Evolutionary conservation across 2,888 invertebrate species (phyloP), one percentile per base, ranked within the genome.

Genomic region (Harpalus rubripes): DNA sequence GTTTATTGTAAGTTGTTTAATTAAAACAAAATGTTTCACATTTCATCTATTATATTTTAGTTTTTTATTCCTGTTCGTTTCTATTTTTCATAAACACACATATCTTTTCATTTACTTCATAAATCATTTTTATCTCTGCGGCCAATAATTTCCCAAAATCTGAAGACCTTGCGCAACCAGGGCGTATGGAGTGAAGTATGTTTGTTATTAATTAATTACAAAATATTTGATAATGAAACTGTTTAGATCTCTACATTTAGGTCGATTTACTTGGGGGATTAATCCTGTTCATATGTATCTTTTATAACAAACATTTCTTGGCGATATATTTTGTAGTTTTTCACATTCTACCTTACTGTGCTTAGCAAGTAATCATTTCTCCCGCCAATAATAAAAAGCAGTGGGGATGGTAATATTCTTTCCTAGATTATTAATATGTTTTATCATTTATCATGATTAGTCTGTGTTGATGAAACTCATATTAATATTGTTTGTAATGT

Each of bases 1-100:
- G 83, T 83, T 83, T 83, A 74, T 61, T 83, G 83, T 83, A 83
- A 83, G 83, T 82, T 82, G 82, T 83, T 83, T 83, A 83, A 83
- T 83, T 83, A 83, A 83, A 83, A 83, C 61, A 83, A 83, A 83
- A 83, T 83, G 76, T 83, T 83, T 82, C 74, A 72, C 83, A 83
- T 59, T 76, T 68, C 72, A 74, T 44, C 32, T 16, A 44, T 74
- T 18, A 22, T 68, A 7, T 68, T 22, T 22, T 22, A 22, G 22
- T 22, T 32, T 32, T 63, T 15, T 32, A 68, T 68, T 39, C 7
- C 68, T 32, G 15, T 68, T 65, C 44, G 10, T 44, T 52, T 52
- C 4, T 10, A 10, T 52, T 12, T 8, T 52, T 52, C 12, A 52
- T 52, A 52, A 52, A 4, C 0, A 52, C 4, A 10, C 12, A 52